Base-by-base conservation (phyloP, 1,140 invertebrate genomes). In the Palaemon carinicauda region DNA sequence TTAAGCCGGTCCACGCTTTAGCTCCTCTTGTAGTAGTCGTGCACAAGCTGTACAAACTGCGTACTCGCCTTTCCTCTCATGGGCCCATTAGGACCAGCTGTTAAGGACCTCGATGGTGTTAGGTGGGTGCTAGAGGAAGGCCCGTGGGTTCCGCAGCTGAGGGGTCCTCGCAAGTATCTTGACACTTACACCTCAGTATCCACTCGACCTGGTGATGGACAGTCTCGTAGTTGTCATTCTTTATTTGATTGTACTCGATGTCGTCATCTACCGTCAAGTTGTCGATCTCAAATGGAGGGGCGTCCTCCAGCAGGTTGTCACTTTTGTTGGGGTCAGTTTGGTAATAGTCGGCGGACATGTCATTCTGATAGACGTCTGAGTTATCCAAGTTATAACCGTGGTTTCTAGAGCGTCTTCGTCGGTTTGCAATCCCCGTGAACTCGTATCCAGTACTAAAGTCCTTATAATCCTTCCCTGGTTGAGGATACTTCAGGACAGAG, bases 191-290 rank as follows among this genome's bases (percentile, higher is more conserved):
- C 65, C 65, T 69, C 24, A 69, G 24, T 24, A 69, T 69, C 65
- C 65, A 85, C 53, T 85, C 83, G 56, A 79, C 83, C 75, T 78
- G 74, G 33, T 69, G 60, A 52, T 85, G 60, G 1, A 79, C 75
- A 17, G 27, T 60, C 33, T 85, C 74, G 27, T 85, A 80, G 60
- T 60, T 78, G 75, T 78, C 75, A 56, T 41, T 79, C 50, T 80
- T 80, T 29, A 85, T 79, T 15, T 71, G 53, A 2, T 85, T 74
- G 75, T 85, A 85, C 12, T 69, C 53, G 7, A 51, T 24, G 54
- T 85, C 75, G 56, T 53, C 83, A 41, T 85, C 74, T 14, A 79
- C 51, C 7, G 73, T 73, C 33, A 85, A 53, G 83, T 80, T 60
- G 15, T 31, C 54, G 56, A 71, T 54, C 31, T 41, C 41, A 21